phyloP scores from a whole-genome alignment of 2,797 vertebrate genomes.

The Pempheris klunzingeri region DNA sequence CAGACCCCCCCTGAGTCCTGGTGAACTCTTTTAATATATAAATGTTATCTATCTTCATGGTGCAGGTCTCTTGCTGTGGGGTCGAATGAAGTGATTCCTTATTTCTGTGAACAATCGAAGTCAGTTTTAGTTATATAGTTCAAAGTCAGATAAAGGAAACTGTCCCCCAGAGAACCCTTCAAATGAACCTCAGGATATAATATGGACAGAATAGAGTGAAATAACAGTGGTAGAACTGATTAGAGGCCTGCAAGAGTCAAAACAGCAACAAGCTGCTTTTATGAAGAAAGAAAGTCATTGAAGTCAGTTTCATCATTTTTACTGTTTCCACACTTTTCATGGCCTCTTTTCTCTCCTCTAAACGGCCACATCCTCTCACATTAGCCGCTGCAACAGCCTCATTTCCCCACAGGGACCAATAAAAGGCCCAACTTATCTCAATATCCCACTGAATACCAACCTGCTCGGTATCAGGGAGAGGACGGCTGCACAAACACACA shows the following conservation, averaged over 20 bases:
- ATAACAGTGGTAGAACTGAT: no score
- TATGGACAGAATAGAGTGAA: background rate
- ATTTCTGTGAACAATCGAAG: background rate
- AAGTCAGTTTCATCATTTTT: constrained; percentile 19
- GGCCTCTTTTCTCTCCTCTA: background rate
- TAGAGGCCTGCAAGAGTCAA: background rate
- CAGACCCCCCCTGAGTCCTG: background rate
- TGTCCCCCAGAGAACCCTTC: no score
- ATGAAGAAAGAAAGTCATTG: constrained; percentile 3
- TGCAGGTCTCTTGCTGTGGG: background rate
- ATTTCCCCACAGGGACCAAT: constrained; percentile 44
- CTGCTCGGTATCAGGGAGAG: constrained; percentile 24
- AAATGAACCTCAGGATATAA: no score
- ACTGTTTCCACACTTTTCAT: constrained; percentile 16
- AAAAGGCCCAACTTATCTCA: constrained; percentile 21
- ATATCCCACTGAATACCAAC: constrained; percentile 12
- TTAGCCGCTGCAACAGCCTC: constrained; percentile 20
- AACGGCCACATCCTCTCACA: constrained; percentile 26
- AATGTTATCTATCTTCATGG: no score
- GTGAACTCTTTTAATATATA: no score
- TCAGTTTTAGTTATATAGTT: background rate
- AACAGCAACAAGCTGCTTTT: background rate
- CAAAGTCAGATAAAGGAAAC: no score
- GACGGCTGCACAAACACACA: background rate
- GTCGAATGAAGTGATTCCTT: background rate